phyloP scores from a whole-genome alignment of 2,888 invertebrate genomes.

The Drosophila picticornis region DNA sequence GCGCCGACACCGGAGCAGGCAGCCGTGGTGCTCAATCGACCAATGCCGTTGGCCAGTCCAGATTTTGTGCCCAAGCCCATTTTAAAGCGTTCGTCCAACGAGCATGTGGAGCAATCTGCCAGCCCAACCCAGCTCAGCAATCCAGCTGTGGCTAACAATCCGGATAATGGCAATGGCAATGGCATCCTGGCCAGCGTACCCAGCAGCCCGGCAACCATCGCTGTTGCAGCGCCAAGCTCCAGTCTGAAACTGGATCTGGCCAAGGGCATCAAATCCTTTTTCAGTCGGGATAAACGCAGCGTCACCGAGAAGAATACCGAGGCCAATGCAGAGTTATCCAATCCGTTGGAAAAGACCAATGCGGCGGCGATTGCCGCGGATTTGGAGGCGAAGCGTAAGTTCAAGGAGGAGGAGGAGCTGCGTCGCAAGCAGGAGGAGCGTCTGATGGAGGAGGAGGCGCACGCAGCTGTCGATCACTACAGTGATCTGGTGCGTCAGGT shows the following conservation, averaged over 20 bases:
- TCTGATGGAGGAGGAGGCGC: constrained; percentile 87
- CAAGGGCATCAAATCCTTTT: constrained; percentile 83
- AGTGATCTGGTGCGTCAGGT: constrained; percentile 92
- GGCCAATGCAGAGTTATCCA: constrained; percentile 75
- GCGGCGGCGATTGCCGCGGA: constrained; percentile 77
- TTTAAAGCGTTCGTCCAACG: constrained; percentile 87
- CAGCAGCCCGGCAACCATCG: constrained; percentile 1
- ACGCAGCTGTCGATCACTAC: constrained; percentile 91
- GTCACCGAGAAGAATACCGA: constrained; percentile 82
- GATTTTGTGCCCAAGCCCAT: constrained; percentile 93
- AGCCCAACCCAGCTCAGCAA: constrained; percentile 65
- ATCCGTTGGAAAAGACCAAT: constrained; percentile 68
- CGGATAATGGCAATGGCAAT: constrained; percentile 13
- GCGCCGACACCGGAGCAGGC: constrained; percentile 86
- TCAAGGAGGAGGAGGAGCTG: constrained; percentile 81
- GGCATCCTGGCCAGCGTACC: neutral
- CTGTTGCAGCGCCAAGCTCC: constrained; percentile 1
- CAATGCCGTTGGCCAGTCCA: constrained; percentile 88
- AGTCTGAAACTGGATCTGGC: constrained; percentile 72
- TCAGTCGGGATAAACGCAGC: constrained; percentile 81
- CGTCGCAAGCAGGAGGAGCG: constrained; percentile 80
- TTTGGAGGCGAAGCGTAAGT: constrained; percentile 83
- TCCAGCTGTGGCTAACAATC: constrained; percentile 11
- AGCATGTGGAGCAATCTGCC: constrained; percentile 80
- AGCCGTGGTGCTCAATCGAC: constrained; percentile 87